A percentile compares a stretch with the other conserved stretches of the same genome.
Conservation (phyloP, 2,797 vertebrate genomes). For the Onychomys torridus region DNA sequence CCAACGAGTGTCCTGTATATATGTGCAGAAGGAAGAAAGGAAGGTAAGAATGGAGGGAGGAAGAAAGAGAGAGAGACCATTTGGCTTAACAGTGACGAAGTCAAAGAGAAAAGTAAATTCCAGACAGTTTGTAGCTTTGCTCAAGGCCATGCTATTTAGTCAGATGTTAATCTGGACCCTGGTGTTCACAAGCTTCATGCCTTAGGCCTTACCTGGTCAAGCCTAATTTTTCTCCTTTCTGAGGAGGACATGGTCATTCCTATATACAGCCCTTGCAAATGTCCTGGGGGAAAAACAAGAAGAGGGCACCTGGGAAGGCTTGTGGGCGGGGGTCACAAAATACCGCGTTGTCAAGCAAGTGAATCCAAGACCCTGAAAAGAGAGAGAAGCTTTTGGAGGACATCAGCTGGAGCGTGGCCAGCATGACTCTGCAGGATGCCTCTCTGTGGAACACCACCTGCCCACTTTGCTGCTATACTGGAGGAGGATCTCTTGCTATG, state of each 20-base stretch:
- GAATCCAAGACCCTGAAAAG: not conserved
- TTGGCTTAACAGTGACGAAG: not conserved
- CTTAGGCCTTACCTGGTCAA: not conserved
- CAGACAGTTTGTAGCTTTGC: not conserved
- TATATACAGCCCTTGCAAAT: not conserved
- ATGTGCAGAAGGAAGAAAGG: not conserved
- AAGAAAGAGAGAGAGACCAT: not conserved
- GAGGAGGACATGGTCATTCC: not conserved
- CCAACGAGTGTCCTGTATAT: not conserved
- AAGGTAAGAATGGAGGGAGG: not conserved
- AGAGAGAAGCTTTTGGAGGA: not conserved
- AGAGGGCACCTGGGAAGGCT: not conserved
- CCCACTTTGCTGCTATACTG: not conserved
- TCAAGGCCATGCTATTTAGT: not conserved
- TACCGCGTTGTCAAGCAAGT: not conserved
- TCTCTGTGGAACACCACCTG: not conserved
- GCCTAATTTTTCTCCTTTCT: constrained; percentile 20
- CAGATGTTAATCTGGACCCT: not conserved
- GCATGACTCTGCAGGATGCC: not conserved
- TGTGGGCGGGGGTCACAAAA: constrained; percentile 16
- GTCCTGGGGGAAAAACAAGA: not conserved
- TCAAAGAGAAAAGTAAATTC: not conserved
- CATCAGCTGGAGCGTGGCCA: not conserved
- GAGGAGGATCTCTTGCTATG: constrained; percentile 27
- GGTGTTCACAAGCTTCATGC: not conserved